Conservation (phyloP, 2,888 invertebrate genomes). For the Adelognathus sp. region DNA sequence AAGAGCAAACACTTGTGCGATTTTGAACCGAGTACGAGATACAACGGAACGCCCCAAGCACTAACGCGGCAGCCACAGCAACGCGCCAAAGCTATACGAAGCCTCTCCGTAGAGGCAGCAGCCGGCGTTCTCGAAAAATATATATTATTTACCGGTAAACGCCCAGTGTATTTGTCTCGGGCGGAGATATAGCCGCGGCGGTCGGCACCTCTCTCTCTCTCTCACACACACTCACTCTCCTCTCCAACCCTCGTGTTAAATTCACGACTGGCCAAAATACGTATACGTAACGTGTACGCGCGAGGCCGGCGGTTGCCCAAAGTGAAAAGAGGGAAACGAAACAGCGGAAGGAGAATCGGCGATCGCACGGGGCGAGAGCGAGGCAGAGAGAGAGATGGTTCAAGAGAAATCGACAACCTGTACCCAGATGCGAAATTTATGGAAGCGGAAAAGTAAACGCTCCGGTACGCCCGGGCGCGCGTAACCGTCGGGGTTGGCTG, state of each 20-base stretch:
- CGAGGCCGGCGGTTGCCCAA: neutral
- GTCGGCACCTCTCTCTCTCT: conserved; percentile 6
- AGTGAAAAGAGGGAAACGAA: neutral
- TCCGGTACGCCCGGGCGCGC: conserved; percentile 22
- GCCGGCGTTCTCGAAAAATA: conserved; percentile 45
- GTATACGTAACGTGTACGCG: conserved; percentile 22
- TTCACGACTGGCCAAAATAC: conserved; percentile 48
- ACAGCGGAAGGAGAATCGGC: neutral
- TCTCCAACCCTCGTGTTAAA: conserved; percentile 35
- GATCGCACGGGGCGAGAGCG: neutral
- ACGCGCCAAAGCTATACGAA: neutral
- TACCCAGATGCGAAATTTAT: conserved; percentile 59
- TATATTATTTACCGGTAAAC: conserved; percentile 56
- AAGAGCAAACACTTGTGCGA: conserved; percentile 15
- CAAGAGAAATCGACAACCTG: conserved; percentile 63
- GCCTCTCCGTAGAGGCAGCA: conserved; percentile 14
- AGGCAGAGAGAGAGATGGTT: conserved; percentile 11
- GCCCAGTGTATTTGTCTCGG: conserved; percentile 57
- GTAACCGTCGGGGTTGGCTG: conserved; percentile 28
- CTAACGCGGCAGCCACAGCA: neutral
- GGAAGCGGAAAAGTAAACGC: conserved; percentile 59
- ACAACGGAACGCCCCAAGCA: conserved; percentile 25
- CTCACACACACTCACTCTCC: neutral
- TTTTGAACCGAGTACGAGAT: conserved; percentile 22
- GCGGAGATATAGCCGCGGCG: conserved; percentile 41